These are phyloP conservation scores for Porites evermanni DNA, from an alignment of 92 coral and sea anemone species.

Conservation along the genomic window DNA sequence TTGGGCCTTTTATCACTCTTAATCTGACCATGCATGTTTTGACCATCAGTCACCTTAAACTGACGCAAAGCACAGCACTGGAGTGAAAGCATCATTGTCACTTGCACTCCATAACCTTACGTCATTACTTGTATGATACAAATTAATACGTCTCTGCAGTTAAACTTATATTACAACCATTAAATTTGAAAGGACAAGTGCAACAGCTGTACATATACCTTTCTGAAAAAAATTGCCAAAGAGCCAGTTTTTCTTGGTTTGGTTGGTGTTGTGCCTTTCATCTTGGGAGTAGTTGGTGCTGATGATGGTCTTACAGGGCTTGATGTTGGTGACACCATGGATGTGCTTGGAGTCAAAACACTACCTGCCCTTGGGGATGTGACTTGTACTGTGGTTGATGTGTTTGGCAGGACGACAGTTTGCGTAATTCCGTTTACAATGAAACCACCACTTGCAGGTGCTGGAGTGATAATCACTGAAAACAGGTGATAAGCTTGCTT, in stretches of 20 bases:
- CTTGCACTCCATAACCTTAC: too few relatives aligned
- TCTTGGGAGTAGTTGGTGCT: constrained; percentile 72
- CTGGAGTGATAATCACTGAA: constrained; percentile 86
- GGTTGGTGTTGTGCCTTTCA: constrained; percentile 54
- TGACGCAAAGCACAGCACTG: too few relatives aligned
- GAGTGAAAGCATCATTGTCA: too few relatives aligned
- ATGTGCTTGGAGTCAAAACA: constrained; percentile 53
- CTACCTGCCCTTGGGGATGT: constrained; percentile 82
- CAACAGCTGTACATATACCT: constrained; percentile 50
- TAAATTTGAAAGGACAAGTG: too few relatives aligned
- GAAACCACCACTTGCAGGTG: constrained; percentile 75
- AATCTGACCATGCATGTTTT: too few relatives aligned
- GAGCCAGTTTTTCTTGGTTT: constrained; percentile 95
- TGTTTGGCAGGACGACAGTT: constrained; percentile 78
- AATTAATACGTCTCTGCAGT: too few relatives aligned
- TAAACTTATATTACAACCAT: too few relatives aligned
- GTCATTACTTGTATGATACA: too few relatives aligned
- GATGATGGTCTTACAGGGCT: constrained; percentile 81
- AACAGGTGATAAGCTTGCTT: not conserved
- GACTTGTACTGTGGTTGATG: constrained; percentile 77
- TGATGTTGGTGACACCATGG: constrained; percentile 64
- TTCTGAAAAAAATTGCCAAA: constrained; percentile 93
- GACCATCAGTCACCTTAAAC: too few relatives aligned
- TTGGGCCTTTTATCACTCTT: too few relatives aligned
- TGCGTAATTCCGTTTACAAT: constrained; percentile 86